Evolutionary conservation across 2,113 vertebrate species (phyloP).

Genomic region (Myotis yumanensis): DNA sequence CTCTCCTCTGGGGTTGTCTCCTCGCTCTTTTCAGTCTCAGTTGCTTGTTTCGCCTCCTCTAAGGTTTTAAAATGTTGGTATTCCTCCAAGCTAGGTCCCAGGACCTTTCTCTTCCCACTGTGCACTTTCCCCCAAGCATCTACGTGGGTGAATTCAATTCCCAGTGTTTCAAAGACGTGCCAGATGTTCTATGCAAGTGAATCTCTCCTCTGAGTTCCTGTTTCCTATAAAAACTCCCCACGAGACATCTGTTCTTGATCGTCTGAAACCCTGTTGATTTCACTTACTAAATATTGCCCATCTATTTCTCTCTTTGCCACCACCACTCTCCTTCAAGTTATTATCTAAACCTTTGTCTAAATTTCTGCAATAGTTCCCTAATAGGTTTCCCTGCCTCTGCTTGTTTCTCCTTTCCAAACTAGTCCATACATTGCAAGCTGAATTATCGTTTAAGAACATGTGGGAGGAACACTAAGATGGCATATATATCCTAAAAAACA

Average conservation of each 20-base stretch:
- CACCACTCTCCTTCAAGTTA: background rate
- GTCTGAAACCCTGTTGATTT: slow-evolving; percentile 20
- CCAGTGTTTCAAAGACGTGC: background rate
- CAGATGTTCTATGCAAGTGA: background rate
- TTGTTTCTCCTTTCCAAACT: background rate
- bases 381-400: background rate
- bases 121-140: background rate
- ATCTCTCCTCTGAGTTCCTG: background rate
- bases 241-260: background rate
- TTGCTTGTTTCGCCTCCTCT: background rate
- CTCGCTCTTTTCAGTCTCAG: background rate
- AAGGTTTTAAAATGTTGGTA: slow-evolving; percentile 13
- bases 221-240: background rate
- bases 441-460: background rate
- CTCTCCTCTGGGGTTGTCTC: background rate
- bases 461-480: background rate
- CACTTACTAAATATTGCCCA: background rate
- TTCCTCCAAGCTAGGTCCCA: background rate
- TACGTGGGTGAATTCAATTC: background rate
- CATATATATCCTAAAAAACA: background rate
- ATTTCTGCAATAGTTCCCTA: background rate
- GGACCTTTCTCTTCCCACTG: background rate
- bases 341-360: slow-evolving; percentile 11
- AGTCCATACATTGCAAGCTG: background rate
- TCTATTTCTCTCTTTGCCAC: background rate